These are phyloP conservation scores for Callocephalon fimbriatum DNA, from an alignment of 2,113 vertebrate genomes.

Conservation along the genomic window DNA sequence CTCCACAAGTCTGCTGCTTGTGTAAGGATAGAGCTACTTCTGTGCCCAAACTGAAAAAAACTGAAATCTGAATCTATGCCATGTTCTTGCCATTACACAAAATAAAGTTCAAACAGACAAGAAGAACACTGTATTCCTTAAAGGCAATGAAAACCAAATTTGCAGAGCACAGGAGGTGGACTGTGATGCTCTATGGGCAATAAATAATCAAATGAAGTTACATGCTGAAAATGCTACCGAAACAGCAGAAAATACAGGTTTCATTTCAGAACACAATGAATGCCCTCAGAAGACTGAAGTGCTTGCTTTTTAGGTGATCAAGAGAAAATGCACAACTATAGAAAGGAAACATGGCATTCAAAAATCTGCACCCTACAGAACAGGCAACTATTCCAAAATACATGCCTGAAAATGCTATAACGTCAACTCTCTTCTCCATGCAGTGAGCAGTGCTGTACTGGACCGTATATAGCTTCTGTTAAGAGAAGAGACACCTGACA, in stretches of 20 bases:
- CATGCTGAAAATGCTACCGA: background rate
- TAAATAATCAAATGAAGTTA: background rate
- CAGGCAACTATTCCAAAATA: background rate
- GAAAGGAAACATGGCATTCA: background rate
- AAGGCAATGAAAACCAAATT: background rate
- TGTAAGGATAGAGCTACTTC: background rate
- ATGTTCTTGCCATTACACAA: background rate
- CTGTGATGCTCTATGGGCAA: background rate
- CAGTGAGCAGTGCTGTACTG: background rate
- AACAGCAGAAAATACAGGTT: background rate
- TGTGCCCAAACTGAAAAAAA: background rate
- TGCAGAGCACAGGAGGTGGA: background rate
- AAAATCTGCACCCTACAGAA: background rate
- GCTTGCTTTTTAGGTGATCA: background rate
- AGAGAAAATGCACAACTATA: background rate
- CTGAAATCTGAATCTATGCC: background rate
- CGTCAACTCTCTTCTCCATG: background rate
- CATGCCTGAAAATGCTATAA: background rate
- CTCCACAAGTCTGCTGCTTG: background rate
- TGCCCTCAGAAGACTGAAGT: background rate
- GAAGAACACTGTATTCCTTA: background rate
- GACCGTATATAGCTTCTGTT: background rate
- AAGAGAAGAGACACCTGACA: background rate
- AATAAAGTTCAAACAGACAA: background rate
- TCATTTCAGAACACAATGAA: background rate